Conservation (phyloP, 2,797 vertebrate genomes). For the Thripadectes ignobilis region DNA sequence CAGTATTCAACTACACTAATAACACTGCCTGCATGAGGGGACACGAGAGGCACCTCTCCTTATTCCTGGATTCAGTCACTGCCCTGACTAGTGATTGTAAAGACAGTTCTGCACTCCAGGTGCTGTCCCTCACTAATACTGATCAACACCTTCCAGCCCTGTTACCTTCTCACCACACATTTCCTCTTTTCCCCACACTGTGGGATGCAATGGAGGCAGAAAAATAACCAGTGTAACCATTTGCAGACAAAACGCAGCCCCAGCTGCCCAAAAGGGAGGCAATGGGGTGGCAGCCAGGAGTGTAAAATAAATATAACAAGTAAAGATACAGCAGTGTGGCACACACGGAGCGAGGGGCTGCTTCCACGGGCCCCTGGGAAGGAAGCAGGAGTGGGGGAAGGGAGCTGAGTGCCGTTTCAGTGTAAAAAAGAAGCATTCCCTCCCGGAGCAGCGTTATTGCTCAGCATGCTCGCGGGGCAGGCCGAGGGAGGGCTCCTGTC, state of each 20-base stretch:
- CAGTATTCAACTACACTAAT: neutral
- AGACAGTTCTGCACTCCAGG: neutral
- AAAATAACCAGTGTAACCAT: neutral
- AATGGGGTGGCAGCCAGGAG: neutral
- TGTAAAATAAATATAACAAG: slow-evolving; percentile 4
- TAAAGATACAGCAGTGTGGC: neutral
- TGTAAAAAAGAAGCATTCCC: slow-evolving; percentile 35
- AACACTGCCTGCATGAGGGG: slow-evolving; percentile 5
- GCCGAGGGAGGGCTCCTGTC: neutral
- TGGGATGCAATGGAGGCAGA: slow-evolving; percentile 1
- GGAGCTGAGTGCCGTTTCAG: neutral
- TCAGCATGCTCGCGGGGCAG: slow-evolving; percentile 19
- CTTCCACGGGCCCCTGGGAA: neutral
- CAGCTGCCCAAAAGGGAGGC: neutral
- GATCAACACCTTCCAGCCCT: neutral
- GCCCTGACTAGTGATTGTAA: neutral
- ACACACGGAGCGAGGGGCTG: neutral
- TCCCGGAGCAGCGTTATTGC: slow-evolving; percentile 18
- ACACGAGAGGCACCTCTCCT: neutral
- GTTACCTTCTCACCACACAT: neutral
- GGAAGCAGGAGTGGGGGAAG: neutral
- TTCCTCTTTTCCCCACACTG: neutral
- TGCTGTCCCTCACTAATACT: neutral
- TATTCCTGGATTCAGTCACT: neutral
- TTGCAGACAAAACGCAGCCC: neutral